A percentile compares a stretch with the other conserved stretches of the same genome.
These are phyloP conservation scores for Rhagium mordax DNA, from an alignment of 2,888 invertebrate species.

Conservation along the genomic window DNA sequence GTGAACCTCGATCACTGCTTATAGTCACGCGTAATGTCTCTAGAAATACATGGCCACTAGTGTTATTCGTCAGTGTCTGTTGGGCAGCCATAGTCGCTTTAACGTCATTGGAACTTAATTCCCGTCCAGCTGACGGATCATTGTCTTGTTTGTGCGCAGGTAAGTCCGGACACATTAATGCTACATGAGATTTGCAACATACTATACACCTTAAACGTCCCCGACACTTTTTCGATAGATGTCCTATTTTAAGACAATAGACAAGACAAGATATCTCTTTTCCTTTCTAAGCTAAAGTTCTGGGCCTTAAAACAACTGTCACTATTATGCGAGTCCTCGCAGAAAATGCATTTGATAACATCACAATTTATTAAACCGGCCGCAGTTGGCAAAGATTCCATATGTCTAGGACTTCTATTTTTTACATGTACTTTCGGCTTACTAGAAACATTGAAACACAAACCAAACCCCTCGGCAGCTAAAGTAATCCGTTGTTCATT, in stretches of 20 bases:
- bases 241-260: conserved; percentile 8
- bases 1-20: neutral
- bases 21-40: conserved; percentile 34
- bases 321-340: conserved; percentile 22
- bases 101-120: too few species aligned
- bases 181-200: conserved; percentile 9
- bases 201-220: conserved; percentile 18
- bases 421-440: neutral
- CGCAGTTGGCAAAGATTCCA: neutral
- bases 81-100: too few species aligned
- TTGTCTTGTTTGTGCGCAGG: neutral
- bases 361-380: conserved; percentile 20
- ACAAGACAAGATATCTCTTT: conserved; percentile 19
- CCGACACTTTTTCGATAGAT: conserved; percentile 7
- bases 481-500: too few species aligned
- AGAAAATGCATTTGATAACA: conserved; percentile 20
- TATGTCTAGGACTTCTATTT: neutral
- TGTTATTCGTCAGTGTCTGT: conserved; percentile 8
- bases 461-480: too few species aligned
- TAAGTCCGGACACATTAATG: conserved; percentile 8
- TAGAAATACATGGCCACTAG: conserved; percentile 29
- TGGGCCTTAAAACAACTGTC: conserved; percentile 22
- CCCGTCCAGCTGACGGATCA: too few species aligned
- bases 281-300: conserved; percentile 11
- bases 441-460: neutral